Evolutionary conservation across 2,888 invertebrate genomes (phyloP), one percentile per base, ranked within the genome.

Genomic region (Smittia sp.): DNA sequence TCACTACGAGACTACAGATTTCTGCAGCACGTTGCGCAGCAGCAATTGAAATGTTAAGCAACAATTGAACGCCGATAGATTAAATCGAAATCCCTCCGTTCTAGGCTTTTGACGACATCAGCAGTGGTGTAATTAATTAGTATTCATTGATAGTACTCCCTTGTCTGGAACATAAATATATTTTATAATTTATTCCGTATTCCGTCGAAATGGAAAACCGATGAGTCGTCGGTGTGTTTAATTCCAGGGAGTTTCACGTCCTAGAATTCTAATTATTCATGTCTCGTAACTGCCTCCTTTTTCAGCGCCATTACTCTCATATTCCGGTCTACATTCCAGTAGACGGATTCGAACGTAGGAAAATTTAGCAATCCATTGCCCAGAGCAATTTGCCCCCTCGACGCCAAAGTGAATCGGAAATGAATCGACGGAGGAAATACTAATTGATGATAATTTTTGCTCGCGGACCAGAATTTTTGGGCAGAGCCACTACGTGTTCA

Each of bases 251-350:
- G 3, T 22, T 58, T 58, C 58, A 58, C 58, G 58, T 22, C 18
- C 9, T 22, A 3, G 58, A 15, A 58, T 58, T n/a, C 69, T 69
- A 69, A 69, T 69, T 69, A 69, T 69, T 69, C 69, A 69, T 69
- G 69, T 69, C 69, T 69, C 69, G 69, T 69, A 69, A 69, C 69
- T 22, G 63, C 63, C 63, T 41, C 46, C 68, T 54, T 69, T 54
- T 69, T 69, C 54, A 54, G 11, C 69, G 22, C 69, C 69, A 69
- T 69, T 63, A 15, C n/a, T 4, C 63, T 25, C 63, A 2, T 22
- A 7, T 20, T n/a, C 63, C 3, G 1, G 27, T 1, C 18, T 6
- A 58, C 18, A 58, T 20, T 9, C 20, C 58, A 11, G 1, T 22
- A 18, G 18, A 4, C 18, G 22, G 9, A 18, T 58, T 63, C 27